Evolutionary conservation across 53 echinoderm and acorn worm species (phyloP).

Genomic region (Crossaster papposus): DNA sequence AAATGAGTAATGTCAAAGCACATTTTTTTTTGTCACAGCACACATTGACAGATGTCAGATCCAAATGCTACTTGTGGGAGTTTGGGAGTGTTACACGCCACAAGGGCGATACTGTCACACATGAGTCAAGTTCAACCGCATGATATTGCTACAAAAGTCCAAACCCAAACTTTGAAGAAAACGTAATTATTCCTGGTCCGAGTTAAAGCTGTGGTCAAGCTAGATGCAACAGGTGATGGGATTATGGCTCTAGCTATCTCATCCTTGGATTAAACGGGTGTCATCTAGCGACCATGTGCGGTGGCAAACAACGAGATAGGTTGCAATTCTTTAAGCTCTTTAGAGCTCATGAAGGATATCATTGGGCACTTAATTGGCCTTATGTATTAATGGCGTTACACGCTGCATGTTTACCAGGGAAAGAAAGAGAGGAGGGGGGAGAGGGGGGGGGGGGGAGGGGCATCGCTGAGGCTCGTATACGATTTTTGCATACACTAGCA

Average conservation of each 20-base stretch:
- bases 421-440: too few relatives aligned
- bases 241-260: neutral
- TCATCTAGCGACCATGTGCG: neutral
- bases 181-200: conserved; percentile 1
- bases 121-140: conserved; percentile 31
- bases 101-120: neutral
- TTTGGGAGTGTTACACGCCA: neutral
- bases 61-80: neutral
- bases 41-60: neutral
- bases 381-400: neutral
- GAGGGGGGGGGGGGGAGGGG: too few relatives aligned
- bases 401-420: neutral
- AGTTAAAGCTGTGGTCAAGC: conserved; percentile 36
- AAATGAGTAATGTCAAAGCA: neutral
- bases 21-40: neutral
- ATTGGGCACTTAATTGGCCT: neutral
- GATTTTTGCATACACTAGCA: too few relatives aligned
- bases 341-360: neutral
- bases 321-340: neutral
- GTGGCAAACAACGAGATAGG: neutral
- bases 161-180: neutral
- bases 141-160: conserved; percentile 32
- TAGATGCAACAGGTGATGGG: conserved; percentile 9
- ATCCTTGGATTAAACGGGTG: neutral
- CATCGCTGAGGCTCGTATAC: too few relatives aligned